Conservation (phyloP, 1,140 invertebrate species). For the Eubasilissa regina region DNA sequence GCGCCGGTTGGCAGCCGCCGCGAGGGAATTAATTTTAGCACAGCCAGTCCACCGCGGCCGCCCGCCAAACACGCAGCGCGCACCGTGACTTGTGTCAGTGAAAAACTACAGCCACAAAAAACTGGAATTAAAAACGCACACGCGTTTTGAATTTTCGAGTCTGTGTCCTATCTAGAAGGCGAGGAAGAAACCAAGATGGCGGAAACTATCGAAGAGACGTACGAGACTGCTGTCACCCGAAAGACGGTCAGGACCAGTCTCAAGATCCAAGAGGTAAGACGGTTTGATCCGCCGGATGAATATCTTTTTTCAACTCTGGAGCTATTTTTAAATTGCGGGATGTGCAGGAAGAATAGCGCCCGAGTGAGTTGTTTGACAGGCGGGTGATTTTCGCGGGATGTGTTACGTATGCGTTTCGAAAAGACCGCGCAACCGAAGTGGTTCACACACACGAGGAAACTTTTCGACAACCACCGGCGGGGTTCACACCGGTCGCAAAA, state of each 20-base stretch:
- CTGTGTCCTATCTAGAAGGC: conserved; percentile 60
- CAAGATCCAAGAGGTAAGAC: conserved; percentile 78
- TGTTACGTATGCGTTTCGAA: conserved; percentile 46
- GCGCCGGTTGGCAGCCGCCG: conserved; percentile 36
- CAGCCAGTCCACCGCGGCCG: conserved; percentile 55
- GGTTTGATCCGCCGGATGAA: conserved; percentile 33
- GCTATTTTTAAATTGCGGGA: conserved; percentile 43
- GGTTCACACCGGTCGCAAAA: conserved; percentile 2
- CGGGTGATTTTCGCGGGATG: conserved; percentile 42
- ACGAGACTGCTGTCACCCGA: conserved; percentile 75
- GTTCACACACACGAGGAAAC: conserved; percentile 36
- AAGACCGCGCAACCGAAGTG: conserved; percentile 35
- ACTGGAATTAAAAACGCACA: conserved; percentile 24
- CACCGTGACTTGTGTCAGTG: conserved; percentile 50
- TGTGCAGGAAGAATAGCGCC: conserved; percentile 46
- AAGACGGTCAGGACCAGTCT: conserved; percentile 77
- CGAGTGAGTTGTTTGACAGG: conserved; percentile 41
- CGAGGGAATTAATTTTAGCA: conserved; percentile 55
- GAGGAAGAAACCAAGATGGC: conserved; percentile 63
- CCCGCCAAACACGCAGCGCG: conserved; percentile 52
- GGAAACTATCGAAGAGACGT: conserved; percentile 74
- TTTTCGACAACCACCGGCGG: neutral
- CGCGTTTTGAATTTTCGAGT: conserved; percentile 37
- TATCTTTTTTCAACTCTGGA: neutral
- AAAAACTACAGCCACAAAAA: conserved; percentile 37